Evolutionary conservation across 2,888 invertebrate genomes (phyloP), one percentile per base, ranked within the genome.

Genomic region (Campopleginae sp.): DNA sequence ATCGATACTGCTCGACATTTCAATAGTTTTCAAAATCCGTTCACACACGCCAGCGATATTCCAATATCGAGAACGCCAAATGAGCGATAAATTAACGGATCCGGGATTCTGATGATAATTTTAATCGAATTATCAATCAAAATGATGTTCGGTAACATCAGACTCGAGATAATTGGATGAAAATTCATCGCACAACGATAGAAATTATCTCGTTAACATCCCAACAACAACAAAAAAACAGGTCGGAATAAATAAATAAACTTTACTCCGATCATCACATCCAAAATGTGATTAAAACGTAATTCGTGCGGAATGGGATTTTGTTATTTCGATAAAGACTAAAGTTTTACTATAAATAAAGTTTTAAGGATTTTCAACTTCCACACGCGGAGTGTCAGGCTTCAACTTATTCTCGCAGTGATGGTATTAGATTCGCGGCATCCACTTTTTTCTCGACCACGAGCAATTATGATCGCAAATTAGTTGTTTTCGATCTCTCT

Each of bases 301-400:
- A 38, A 38, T 38, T n/a, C n/a, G 17, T 65, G 7, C n/a, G n/a
- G 10, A 38, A 65, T n/a, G 17, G n/a, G 1, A 6, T 61, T 61
- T 68, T 42, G 44, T n/a, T 27, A 31, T 61, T 54, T 82, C 71
- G 42, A 71, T 71, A 12, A 79, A 79, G 71, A 38, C 79, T 27
- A 54, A 38, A 82, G 76, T 71, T 63, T 7, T 33, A 33, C 33
- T 51, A 27, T 48, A 38, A 51, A 71, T 51, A 63, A 58, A 63
- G 48, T 71, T 71, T 63, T 27, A 5, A 31, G 31, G 44, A 12
- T 78, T 78, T 61, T 31, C 10, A 48, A 71, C 33, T 51, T 79
- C n/a, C 33, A 46, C n/a, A n/a, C n/a, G n/a, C 70, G 44, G 38
- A 42, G 23, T 58, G 23, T 46, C 23, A 31, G 33, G 23, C 33